Evolutionary conservation across 2,888 invertebrate species (phyloP), one percentile per base, ranked within the genome.

Genomic region (Autographa gamma): DNA sequence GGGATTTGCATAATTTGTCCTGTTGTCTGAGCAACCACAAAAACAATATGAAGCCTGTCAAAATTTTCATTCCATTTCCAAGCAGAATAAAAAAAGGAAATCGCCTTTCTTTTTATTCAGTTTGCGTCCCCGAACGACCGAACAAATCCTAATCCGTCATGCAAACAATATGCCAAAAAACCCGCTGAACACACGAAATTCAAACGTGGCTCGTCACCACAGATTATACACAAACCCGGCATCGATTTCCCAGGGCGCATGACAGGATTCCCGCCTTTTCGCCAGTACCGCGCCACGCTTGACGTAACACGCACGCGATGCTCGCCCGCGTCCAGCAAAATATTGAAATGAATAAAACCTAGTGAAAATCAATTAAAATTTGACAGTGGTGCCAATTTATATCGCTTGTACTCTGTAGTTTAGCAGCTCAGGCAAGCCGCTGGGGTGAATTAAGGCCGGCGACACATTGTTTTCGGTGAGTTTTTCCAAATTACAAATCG

Each of bases 201-300:
- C 58, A 61, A 80, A 78, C 61, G 71, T 77, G 65, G 77, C 25
- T 48, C 71, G 76, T 69, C 34, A 48, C 73, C 79, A 82, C 77
- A 82, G 77, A 74, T 77, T 63, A 74, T 69, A 66, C 63, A 81
- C 59, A 62, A 74, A 88, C 88, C 89, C 87, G 77, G 83, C 93
- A 95, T 95, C 93, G 95, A 95, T 95, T 94, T 94, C 92, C 86
- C 88, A 91, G 86, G 88, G 95, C 95, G 95, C 95, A 95, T 95
- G 95, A 90, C 93, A 85, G 81, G 73, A 84, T 92, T 91, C 91
- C 89, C 92, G 83, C 83, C 85, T 80, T 83, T 85, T 83, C 79
- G 41, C 86, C 90, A 78, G 92, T 92, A 72, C 81, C 88, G 87
- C 87, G 89, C 85, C 82, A 85, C 80, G 84, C 75, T 81, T 79